Conservation (phyloP, 2,797 vertebrate genomes). For the Monodelphis domestica region DNA sequence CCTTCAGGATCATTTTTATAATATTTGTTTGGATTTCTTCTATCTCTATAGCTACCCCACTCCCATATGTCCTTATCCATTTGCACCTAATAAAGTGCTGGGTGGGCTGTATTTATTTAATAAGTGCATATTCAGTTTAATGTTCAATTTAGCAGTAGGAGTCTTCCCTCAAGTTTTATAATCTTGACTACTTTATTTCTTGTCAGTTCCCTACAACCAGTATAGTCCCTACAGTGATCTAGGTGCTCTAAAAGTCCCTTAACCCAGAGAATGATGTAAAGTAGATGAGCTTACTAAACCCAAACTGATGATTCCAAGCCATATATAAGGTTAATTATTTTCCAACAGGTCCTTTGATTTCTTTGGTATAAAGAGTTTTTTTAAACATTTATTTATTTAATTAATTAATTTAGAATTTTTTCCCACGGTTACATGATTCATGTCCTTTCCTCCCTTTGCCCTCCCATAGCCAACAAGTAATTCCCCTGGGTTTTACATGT, state of each 20-base stretch:
- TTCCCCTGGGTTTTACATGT: too few species aligned
- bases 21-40: slow-evolving; percentile 51
- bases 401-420: too few species aligned
- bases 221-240: slow-evolving; percentile 10
- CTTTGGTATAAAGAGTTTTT: not conserved
- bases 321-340: slow-evolving; percentile 29
- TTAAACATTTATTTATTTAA: too few species aligned
- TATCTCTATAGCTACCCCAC: slow-evolving; percentile 20
- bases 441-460: too few species aligned
- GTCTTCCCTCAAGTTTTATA: not conserved
- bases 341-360: not conserved
- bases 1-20: slow-evolving; percentile 49
- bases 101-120: slow-evolving; percentile 42
- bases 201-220: not conserved
- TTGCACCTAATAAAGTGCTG: slow-evolving; percentile 45
- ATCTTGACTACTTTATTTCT: slow-evolving; percentile 1
- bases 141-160: not conserved
- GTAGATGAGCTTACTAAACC: not conserved
- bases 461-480: too few species aligned
- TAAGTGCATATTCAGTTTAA: slow-evolving; percentile 38
- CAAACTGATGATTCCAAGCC: not conserved
- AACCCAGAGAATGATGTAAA: slow-evolving; percentile 8
- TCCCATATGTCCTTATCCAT: slow-evolving; percentile 45
- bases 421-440: too few species aligned
- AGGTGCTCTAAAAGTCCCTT: not conserved